These are phyloP conservation scores for Zhengitettix transpicula DNA, from an alignment of 2,888 invertebrate genomes.

Conservation along the genomic window DNA sequence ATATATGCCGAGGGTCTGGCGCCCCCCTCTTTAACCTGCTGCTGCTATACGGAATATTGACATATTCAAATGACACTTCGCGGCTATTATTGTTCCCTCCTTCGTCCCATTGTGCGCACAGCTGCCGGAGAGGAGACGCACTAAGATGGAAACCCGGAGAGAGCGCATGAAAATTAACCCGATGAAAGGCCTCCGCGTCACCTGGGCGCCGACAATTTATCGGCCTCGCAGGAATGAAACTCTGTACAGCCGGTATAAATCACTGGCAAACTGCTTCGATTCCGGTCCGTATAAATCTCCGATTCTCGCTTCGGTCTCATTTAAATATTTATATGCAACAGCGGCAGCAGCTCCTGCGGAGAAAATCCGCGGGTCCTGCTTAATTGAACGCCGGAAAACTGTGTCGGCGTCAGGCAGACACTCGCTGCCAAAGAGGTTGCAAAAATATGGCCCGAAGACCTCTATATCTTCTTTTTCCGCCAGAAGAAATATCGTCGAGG, in stretches of 20 bases:
- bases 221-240: not conserved
- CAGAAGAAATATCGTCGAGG: too few species aligned
- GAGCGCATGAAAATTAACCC: not conserved
- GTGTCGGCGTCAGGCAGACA: too few species aligned
- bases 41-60: constrained; percentile 10
- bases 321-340: too few species aligned
- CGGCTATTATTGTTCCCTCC: constrained; percentile 10
- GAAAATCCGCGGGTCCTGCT: too few species aligned
- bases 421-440: too few species aligned
- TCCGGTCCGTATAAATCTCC: not conserved
- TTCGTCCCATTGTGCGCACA: not conserved
- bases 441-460: too few species aligned
- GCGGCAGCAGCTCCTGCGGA: too few species aligned
- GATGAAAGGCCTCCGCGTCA: not conserved
- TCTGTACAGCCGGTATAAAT: not conserved
- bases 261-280: not conserved
- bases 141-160: not conserved
- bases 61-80: constrained; percentile 12
- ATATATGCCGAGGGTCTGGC: constrained; percentile 1
- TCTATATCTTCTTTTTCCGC: too few species aligned
- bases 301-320: not conserved
- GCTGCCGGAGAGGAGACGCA: not conserved
- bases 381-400: too few species aligned
- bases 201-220: not conserved
- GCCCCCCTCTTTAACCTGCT: constrained; percentile 4